Conservation (phyloP, 2,113 vertebrate genomes). For the Nematolebias whitei region DNA sequence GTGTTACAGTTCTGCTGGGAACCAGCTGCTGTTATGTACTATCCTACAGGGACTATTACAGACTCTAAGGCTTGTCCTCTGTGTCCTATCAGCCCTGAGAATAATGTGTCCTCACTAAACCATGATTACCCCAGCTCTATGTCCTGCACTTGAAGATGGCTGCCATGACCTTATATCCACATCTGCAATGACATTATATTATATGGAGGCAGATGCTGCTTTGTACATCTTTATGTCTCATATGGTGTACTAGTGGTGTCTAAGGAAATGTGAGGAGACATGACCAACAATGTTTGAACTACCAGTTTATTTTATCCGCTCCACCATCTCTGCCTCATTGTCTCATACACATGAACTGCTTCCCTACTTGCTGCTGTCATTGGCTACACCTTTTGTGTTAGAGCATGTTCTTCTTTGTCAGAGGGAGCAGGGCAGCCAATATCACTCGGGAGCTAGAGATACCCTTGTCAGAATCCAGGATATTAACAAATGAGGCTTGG, state of each 20-base stretch:
- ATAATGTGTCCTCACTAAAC: conserved; percentile 62
- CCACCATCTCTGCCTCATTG: conserved; percentile 17
- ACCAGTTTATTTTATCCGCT: conserved; percentile 30
- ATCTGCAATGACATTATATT: conserved; percentile 37
- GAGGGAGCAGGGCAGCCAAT: conserved; percentile 21
- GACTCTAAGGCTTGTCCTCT: conserved; percentile 48
- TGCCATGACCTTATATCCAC: conserved; percentile 51
- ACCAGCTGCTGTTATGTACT: conserved; percentile 59
- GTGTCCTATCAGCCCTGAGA: conserved; percentile 37
- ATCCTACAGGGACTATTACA: conserved; percentile 47
- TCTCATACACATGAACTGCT: neutral
- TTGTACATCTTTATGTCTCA: conserved; percentile 41
- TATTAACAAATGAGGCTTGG: conserved; percentile 41
- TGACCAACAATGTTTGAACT: conserved; percentile 40
- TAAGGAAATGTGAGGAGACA: conserved; percentile 12
- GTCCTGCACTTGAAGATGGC: conserved; percentile 40
- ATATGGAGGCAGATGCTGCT: conserved; percentile 10
- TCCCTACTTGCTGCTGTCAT: conserved; percentile 5
- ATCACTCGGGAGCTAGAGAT: conserved; percentile 6
- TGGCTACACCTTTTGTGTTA: conserved; percentile 5
- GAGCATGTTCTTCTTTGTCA: conserved; percentile 21
- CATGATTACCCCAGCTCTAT: conserved; percentile 21
- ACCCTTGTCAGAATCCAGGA: conserved; percentile 41
- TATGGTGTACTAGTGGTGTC: conserved; percentile 4
- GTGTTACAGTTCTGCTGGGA: conserved; percentile 34